A percentile compares a stretch with the other conserved stretches of the same genome.
phyloP scores from a whole-genome alignment of 30 jellyfish, hydroid and myxozoan species.

The Rhopilema esculentum region DNA sequence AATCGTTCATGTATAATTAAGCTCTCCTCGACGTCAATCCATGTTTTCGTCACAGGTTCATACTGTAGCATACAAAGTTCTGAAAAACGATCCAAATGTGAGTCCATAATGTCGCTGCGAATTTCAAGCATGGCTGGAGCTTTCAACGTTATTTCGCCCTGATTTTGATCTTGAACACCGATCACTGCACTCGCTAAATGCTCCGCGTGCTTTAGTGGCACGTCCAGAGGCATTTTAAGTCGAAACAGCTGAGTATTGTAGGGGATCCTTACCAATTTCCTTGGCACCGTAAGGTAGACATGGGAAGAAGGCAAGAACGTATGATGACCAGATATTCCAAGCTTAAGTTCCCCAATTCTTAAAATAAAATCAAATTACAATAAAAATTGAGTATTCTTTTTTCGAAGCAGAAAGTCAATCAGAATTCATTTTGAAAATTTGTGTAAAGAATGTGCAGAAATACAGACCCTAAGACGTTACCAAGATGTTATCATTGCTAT shows the following conservation, averaged over 20 bases:
- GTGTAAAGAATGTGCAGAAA: too few species aligned
- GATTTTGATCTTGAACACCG: neutral
- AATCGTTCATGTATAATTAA: neutral
- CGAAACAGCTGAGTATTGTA: neutral
- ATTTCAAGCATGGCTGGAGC: conserved; percentile 20
- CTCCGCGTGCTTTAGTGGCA: neutral
- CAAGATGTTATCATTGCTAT: too few species aligned
- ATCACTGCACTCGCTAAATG: conserved; percentile 1
- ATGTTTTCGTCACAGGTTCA: conserved; percentile 15
- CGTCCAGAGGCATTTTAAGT: too few species aligned
- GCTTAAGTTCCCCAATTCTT: neutral
- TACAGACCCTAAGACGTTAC: too few species aligned
- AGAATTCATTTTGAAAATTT: too few species aligned
- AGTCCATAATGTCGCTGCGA: conserved; percentile 13
- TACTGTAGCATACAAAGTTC: conserved; percentile 7
- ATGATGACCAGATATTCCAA: conserved; percentile 10
- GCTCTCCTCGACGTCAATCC: conserved; percentile 25
- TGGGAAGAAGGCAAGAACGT: neutral
- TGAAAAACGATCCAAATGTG: conserved; percentile 6
- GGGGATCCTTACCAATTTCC: neutral
- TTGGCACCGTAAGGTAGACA: conserved; percentile 16
- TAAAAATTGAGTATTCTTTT: too few species aligned
- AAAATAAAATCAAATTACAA: too few species aligned
- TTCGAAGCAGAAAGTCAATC: too few species aligned
- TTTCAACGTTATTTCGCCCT: neutral